Evolutionary conservation across 2,113 vertebrate species (phyloP), one percentile per base, ranked within the genome.

Genomic region (Pipra filicauda): DNA sequence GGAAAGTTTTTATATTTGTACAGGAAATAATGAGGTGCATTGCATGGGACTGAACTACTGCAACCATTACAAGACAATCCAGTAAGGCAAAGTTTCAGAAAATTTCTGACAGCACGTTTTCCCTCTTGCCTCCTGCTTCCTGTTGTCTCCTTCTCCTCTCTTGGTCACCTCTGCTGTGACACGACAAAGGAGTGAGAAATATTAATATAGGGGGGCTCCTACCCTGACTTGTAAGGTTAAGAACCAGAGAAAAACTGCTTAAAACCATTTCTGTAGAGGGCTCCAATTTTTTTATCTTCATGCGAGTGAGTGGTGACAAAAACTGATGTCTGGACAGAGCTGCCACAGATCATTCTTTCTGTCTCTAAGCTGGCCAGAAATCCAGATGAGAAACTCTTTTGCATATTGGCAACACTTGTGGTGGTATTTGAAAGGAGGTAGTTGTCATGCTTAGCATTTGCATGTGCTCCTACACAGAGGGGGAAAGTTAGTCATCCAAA

Each of bases 121-220:
- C 11, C 10, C 21, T 61, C 27, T 80, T 46, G 5, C 8, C 14
- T 41, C 15, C 27, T 58, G 2, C 18, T 23, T 85, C n/a, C 18
- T 86, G 14, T 26, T 69, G 27, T 8, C 26, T 65, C 22, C 15
- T 35, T 35, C 30, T 37, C 15, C 46, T 28, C 51, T 48, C 31
- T 67, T 0, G 0, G 9, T 58, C 26, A 48, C 22, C 18, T 88
- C 51, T 71, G 39, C 37, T 31, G 27, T 6, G 16, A 20, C 41
- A 19, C 30, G 48, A 12, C 27, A 31, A 35, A 86, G 2, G 6
- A 64, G 2, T 11, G 8, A 66, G 19, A 7, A 57, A 15, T 4
- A 28, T 30, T 39, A 18, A 19, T 31, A 14, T 13, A 24, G 13
- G 19, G 30, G 5, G 26, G 27, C 1, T 88, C 18, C 49, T 69